Conservation (phyloP, 2,113 vertebrate genomes). For the Prionailurus viverrinus region DNA sequence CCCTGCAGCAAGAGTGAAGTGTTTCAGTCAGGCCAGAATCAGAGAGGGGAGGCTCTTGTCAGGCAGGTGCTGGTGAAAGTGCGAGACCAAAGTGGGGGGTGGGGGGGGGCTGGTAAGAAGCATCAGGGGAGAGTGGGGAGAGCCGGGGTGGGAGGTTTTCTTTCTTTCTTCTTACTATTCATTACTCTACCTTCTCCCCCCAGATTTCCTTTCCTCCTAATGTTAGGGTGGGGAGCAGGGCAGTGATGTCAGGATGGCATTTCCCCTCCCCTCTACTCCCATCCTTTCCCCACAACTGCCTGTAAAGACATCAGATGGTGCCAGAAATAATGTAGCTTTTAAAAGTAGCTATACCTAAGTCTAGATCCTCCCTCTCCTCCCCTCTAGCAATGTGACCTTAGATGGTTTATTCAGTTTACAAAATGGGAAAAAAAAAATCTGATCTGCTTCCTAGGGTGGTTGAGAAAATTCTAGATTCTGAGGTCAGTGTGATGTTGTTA, state of each 20-base stretch:
- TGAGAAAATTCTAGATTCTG: conserved; percentile 9
- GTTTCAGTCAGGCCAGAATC: not conserved
- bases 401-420: not conserved
- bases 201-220: not conserved
- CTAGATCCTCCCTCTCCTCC: not conserved
- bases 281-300: not conserved
- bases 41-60: not conserved
- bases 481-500: not conserved
- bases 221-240: not conserved
- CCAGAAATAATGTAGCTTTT: not conserved
- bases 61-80: not conserved
- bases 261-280: not conserved
- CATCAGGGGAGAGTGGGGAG: not conserved
- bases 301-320: not conserved
- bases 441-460: not conserved
- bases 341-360: not conserved
- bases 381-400: not conserved
- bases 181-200: not conserved
- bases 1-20: not conserved
- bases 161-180: not conserved
- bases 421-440: not conserved
- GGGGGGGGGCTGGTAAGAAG: not conserved
- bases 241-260: not conserved
- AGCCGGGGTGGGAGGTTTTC: not conserved
- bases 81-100: not conserved